Conservation (phyloP, 2,113 vertebrate species). For the Lethenteron reissneri region DNA sequence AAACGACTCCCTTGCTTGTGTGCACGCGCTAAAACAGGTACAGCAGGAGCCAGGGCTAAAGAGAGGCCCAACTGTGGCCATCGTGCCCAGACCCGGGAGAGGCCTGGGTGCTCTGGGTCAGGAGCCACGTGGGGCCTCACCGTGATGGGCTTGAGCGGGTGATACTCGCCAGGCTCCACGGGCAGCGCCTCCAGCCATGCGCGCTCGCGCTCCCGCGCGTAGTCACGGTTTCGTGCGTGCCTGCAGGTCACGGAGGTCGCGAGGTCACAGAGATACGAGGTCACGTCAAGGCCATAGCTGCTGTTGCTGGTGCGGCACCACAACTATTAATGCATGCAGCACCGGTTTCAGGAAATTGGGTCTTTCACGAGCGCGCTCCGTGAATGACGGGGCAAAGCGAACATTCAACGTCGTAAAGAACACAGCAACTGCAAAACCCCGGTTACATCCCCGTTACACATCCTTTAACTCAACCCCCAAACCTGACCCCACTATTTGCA, state of each 20-base stretch:
- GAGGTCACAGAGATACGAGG: no score
- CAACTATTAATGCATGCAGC: no score
- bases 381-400: no score
- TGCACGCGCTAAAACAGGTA: not conserved
- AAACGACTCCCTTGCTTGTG: not conserved
- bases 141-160: slow-evolving; percentile 74
- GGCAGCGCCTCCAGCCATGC: slow-evolving; percentile 27
- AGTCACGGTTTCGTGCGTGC: slow-evolving; percentile 47
- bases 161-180: slow-evolving; percentile 61
- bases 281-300: no score
- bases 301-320: no score
- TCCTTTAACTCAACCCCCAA: no score
- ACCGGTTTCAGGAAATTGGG: no score
- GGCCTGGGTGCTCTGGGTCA: not conserved
- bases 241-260: slow-evolving; percentile 18
- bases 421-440: no score
- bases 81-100: not conserved
- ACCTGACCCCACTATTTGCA: no score
- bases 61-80: not conserved
- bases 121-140: slow-evolving; percentile 22
- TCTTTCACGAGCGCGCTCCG: no score
- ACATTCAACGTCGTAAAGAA: no score
- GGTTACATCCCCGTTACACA: no score
- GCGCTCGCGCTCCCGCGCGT: slow-evolving; percentile 36
- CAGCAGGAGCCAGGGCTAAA: not conserved